Evolutionary conservation across 2,888 invertebrate genomes (phyloP), one percentile per base, ranked within the genome.

Genomic region (Agriopis marginaria): DNA sequence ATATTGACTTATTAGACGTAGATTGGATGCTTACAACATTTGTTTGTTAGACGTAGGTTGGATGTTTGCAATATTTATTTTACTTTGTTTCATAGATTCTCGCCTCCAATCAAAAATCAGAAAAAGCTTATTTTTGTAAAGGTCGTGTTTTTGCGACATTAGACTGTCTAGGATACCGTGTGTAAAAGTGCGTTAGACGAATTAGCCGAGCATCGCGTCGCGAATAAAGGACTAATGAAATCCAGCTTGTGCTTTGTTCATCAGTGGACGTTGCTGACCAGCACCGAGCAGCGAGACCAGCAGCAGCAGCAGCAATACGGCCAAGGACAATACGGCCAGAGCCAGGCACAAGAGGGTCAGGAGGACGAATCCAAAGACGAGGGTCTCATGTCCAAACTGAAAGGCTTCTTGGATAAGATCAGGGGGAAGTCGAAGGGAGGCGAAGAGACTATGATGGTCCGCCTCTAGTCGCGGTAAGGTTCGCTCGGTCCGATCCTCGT

Each of bases 201-300:
- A 92, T 89, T 88, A 89, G 89, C 89, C 89, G 88, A 89, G 85
- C 82, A 63, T 71, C 79, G 76, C 84, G 84, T 68, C 85, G 84
- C 85, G 84, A 83, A 83, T 80, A 89, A 88, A 84, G 88, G 87
- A 89, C 90, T 90, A 91, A 91, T 92, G 91, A 92, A 91, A 89
- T 84, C 91, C 89, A 93, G 93, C 89, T 87, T 93, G 89, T 92
- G 84, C 90, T 92, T 93, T 93, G 81, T 92, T 89, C 90, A 91
- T 90, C 92, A 93, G 93, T 85, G 87, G 89, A 86, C 73, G 86
- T 85, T 88, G 83, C 76, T 73, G 62, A 66, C 73, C 17, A 67
- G 68, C 42, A 51, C 44, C 39, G 72, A 39, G 49, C 40, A 74
- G 64, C 68, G 71, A 53, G 71, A 72, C 64, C 67, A 72, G 12